These are phyloP conservation scores for Tineola bisselliella DNA, from an alignment of 2,888 invertebrate species.

Conservation along the genomic window DNA sequence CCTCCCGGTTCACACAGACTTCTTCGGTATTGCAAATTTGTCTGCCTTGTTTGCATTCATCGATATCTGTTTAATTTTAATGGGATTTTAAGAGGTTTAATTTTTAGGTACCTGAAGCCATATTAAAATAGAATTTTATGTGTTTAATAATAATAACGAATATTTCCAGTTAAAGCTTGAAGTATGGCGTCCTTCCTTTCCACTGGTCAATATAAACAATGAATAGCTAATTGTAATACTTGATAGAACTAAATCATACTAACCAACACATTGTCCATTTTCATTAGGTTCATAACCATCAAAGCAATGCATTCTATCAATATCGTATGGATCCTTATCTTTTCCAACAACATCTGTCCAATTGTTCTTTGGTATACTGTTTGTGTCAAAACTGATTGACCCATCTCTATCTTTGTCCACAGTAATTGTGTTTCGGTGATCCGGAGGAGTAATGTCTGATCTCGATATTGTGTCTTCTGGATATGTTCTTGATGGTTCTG, in stretches of 20 bases:
- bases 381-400: slow-evolving; percentile 28
- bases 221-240: too few relatives aligned
- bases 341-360: slow-evolving; percentile 33
- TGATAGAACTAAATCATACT: slow-evolving; percentile 20
- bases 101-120: too few relatives aligned
- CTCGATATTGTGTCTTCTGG: slow-evolving; percentile 15
- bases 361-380: slow-evolving; percentile 33
- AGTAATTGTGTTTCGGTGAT: slow-evolving; percentile 18
- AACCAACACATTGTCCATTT: slow-evolving; percentile 68
- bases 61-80: slow-evolving; percentile 67
- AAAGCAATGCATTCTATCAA: slow-evolving; percentile 47
- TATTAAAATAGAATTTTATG: too few relatives aligned
- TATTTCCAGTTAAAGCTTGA: too few relatives aligned
- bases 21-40: slow-evolving; percentile 60
- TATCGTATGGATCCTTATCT: slow-evolving; percentile 30
- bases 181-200: too few relatives aligned
- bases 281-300: slow-evolving; percentile 65
- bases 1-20: slow-evolving; percentile 81
- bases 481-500: slow-evolving; percentile 12
- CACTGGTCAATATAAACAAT: too few relatives aligned
- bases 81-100: neutral
- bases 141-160: too few relatives aligned
- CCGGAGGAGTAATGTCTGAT: slow-evolving; percentile 21
- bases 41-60: slow-evolving; percentile 72
- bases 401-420: slow-evolving; percentile 31